Evolutionary conservation across 2,113 vertebrate genomes (phyloP).

Genomic region (Rutilus rutilus): DNA sequence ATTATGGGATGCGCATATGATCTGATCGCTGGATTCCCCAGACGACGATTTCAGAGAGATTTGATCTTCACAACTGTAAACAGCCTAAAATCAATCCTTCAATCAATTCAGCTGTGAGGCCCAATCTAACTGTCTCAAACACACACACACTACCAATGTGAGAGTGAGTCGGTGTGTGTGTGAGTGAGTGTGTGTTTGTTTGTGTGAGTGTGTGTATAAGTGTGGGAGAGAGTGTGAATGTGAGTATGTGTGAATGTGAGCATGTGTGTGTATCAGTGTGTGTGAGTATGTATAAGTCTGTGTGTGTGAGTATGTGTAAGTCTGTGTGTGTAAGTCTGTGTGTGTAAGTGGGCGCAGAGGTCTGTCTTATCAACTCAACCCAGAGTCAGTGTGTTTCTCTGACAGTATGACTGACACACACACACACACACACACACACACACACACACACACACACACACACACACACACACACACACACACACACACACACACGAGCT

Average conservation of each 20-base stretch:
- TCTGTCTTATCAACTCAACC: constrained; percentile 20
- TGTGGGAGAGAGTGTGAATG: no score
- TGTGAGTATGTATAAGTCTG: no score
- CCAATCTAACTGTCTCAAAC: constrained; percentile 48
- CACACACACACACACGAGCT: constrained; percentile 29
- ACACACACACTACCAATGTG: background rate
- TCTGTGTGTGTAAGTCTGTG: no score
- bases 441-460: constrained; percentile 3
- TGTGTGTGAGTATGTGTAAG: no score
- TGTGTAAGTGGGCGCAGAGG: no score
- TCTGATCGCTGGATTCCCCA: constrained; percentile 48
- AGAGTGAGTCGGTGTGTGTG: no score
- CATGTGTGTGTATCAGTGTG: no score
- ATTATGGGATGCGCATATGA: constrained; percentile 57
- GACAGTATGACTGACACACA: background rate
- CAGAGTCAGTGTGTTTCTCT: background rate
- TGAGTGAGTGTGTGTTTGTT: no score
- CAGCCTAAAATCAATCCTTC: constrained; percentile 62
- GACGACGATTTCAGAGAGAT: constrained; percentile 55
- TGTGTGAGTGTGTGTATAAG: no score
- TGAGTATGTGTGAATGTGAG: no score
- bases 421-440: constrained; percentile 18
- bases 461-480: constrained; percentile 30
- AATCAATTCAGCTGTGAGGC: constrained; percentile 58
- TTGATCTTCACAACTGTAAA: constrained; percentile 63